Percentiles rank a stretch among this genome's conserved stretches.
These are phyloP conservation scores for Mormyrus iriodes DNA, from an alignment of 2,113 vertebrate genomes.

Conservation along the genomic window DNA sequence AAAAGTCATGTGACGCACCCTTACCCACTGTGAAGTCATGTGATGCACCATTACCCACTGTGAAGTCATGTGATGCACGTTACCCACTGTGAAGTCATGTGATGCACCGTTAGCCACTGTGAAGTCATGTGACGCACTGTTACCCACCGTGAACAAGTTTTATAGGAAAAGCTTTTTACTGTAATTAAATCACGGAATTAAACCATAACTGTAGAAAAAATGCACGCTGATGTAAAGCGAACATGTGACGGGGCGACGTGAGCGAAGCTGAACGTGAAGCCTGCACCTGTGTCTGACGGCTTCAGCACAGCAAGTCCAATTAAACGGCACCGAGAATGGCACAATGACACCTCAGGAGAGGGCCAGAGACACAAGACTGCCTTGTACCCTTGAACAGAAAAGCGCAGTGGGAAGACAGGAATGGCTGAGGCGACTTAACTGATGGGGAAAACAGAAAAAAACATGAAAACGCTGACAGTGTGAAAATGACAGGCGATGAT, in stretches of 20 bases:
- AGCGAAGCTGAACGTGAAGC: background rate
- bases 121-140: too few species aligned
- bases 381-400: conserved; percentile 99
- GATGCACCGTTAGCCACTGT: too few species aligned
- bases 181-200: background rate
- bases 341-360: conserved; percentile 37
- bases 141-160: too few species aligned
- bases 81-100: background rate
- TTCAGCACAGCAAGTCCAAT: background rate
- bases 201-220: background rate
- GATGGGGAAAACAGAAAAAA: background rate
- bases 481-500: background rate
- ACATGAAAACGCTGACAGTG: background rate
- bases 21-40: background rate
- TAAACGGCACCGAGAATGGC: conserved; percentile 50
- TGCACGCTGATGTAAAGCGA: background rate
- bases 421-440: conserved; percentile 54
- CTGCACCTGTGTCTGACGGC: background rate
- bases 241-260: background rate
- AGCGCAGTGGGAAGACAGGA: conserved; percentile 44
- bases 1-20: background rate
- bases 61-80: background rate
- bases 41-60: background rate
- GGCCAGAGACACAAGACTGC: conserved; percentile 58
- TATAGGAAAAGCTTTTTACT: background rate